Base-by-base conservation (phyloP, 1,140 invertebrate species). In the Hesperophylax magnus region DNA sequence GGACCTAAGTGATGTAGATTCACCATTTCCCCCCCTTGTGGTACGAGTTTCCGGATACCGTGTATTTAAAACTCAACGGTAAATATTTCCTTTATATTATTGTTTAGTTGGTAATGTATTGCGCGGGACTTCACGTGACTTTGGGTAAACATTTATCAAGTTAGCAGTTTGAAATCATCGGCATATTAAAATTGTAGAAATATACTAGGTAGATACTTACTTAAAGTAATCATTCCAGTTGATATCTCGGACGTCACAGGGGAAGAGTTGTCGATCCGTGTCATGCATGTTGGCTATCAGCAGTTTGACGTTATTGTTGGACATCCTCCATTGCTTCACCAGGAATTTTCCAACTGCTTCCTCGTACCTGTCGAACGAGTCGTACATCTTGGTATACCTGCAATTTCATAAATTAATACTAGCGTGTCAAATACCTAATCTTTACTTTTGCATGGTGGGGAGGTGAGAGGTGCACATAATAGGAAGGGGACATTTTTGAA, bases 331-430 rank as follows among this genome's bases (percentile, higher is more conserved):
- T 80, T 93, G 87, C 75, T 91, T 89, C 0, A 88, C 91, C 2
- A 93, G 92, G 84, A 96, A 96, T 81, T 93, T 94, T 72, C 92
- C 91, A 3, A 95, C 86, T 3, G 92, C 92, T 14, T 90, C 89
- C 81, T 92, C 90, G 53, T 94, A 93, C 86, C 92, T 93, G 81
- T 93, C 90, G 58, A 96, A 91, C 85, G 93, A 93, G 31, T 92
- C 91, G 84, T 95, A 95, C 31, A 94, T 89, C 78, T 92, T 92
- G 5, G 93, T 87, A 85, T 94, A 88, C 81, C 94, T 95, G 85
- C 14, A 77, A 84, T 85, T 77, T 20, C 3, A 78, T n/a, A 54
- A 54, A 54, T 3, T n/a, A 1, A n/a, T 3, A 54, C n/a, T 15
- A 54, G 7, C 2, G 7, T 54, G 14, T 5, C n/a, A 54, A 54